These are phyloP conservation scores for Remorina albescens DNA, from an alignment of 2,797 vertebrate species.

Conservation along the genomic window DNA sequence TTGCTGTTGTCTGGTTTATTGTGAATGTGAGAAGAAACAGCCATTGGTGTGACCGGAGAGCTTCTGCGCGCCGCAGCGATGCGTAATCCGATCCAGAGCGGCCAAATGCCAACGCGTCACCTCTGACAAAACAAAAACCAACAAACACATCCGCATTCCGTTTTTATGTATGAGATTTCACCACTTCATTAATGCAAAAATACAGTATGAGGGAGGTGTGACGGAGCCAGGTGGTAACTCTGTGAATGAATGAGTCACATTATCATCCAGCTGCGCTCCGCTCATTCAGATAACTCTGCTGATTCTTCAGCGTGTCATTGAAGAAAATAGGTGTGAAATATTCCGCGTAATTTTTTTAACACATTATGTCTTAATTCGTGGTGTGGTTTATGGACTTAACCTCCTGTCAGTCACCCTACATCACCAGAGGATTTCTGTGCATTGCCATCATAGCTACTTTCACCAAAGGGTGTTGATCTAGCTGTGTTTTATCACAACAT, in stretches of 20 bases:
- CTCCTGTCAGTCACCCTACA: background rate
- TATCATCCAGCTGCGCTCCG: constrained; percentile 27
- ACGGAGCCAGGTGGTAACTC: background rate
- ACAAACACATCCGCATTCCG: background rate
- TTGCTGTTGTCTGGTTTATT: background rate
- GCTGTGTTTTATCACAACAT: background rate
- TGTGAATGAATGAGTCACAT: constrained; percentile 40
- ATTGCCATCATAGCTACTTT: too few relatives aligned
- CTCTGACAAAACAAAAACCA: background rate
- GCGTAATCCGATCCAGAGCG: constrained; percentile 35
- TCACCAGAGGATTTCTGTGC: background rate
- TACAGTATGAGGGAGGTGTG: background rate
- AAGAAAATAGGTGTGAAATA: background rate
- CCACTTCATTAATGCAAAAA: background rate
- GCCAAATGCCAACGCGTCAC: background rate
- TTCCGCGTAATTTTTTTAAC: too few relatives aligned
- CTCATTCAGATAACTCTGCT: constrained; percentile 53
- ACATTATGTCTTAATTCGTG: background rate
- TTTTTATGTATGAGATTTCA: background rate
- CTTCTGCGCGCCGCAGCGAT: constrained; percentile 31
- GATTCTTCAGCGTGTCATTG: background rate
- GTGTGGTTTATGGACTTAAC: background rate
- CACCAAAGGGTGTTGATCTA: background rate
- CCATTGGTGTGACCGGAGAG: constrained; percentile 3
- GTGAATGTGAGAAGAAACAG: background rate